Percentiles rank a stretch among this genome's conserved stretches.
phyloP scores from a whole-genome alignment of 1,140 invertebrate genomes.

The Scaptomyza hsui region DNA sequence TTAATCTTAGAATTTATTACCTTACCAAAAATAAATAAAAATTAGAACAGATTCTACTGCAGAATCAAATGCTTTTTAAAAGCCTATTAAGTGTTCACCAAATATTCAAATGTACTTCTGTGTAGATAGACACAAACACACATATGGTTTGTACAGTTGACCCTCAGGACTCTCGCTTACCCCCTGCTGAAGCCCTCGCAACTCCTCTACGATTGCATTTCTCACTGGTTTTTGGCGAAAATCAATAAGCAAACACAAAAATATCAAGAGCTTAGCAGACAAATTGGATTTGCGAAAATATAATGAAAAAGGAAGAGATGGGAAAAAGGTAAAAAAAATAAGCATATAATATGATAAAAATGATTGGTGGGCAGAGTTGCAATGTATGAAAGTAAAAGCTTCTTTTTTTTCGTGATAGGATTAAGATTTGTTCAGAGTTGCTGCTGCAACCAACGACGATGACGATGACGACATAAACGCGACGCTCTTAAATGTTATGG shows the following conservation, averaged over 20 bases:
- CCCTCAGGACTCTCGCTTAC: not conserved
- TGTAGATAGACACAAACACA: not conserved
- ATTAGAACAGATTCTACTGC: not conserved
- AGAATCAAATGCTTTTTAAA: slow-evolving; percentile 33
- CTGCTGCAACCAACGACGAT: slow-evolving; percentile 10
- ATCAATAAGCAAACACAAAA: slow-evolving; percentile 61
- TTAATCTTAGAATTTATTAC: not conserved
- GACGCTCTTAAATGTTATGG: slow-evolving; percentile 55
- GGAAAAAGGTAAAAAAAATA: slow-evolving; percentile 37
- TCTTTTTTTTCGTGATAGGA: slow-evolving; percentile 34
- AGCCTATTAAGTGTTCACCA: slow-evolving; percentile 31
- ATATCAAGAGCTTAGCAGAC: slow-evolving; percentile 65
- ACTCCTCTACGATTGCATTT: not conserved
- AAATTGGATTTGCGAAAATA: slow-evolving; percentile 72
- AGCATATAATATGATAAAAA: slow-evolving; percentile 67
- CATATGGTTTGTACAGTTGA: not conserved
- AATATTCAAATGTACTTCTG: not conserved
- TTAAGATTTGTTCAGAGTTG: slow-evolving; percentile 50
- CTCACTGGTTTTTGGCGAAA: slow-evolving; percentile 28
- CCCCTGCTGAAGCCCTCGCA: not conserved
- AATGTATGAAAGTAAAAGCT: slow-evolving; percentile 55
- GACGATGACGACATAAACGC: slow-evolving; percentile 58
- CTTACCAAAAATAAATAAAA: not conserved
- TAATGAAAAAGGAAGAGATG: slow-evolving; percentile 10
- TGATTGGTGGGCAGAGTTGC: slow-evolving; percentile 36